Evolutionary conservation across 2,888 invertebrate genomes (phyloP), one percentile per base, ranked within the genome.

Genomic region (Tyria jacobaeae): DNA sequence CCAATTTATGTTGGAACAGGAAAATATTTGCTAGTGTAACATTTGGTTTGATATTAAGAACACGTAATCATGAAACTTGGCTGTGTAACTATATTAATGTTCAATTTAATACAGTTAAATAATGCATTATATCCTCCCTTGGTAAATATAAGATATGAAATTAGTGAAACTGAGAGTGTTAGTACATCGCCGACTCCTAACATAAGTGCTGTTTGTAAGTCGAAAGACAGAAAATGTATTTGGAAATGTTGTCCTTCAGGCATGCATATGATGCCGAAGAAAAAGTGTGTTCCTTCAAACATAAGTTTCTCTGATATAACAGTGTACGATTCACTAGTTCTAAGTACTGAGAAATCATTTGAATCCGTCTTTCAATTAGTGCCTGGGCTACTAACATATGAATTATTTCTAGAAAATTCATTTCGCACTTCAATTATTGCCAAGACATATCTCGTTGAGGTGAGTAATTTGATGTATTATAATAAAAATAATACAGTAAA

Each of bases 231-330:
- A 48, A 48, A 25, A 10, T 48, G 48, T 48, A 25, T 48, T 15
- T 48, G 48, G 48, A 48, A 48, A 25, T 48, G 48, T 25, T 48
- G 48, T 2, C 25, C 48, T 48, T 48, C 25, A 48, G 25, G 48
- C 14, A 24, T 25, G 25, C 12, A 25, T 48, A 15, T 48, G 15
- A 25, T 0, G 2, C 5, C 4, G 15, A 12, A 6, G 12, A 25
- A 24, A 17, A 48, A 25, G 15, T 48, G 48, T 48, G 6, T 15
- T 14, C 14, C 25, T 15, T 25, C 25, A 25, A 48, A 48, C 48
- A 48, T 48, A 25, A 48, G 9, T 25, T 5, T 48, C 4, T 25
- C 48, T 6, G 15, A 15, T 48, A 25, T 48, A 25, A 48, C 0
- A 25, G 15, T 48, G 14, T 48, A 48, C 25, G 48, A 48, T 25